Base-by-base conservation (phyloP, 2,797 vertebrate species). In the Chelon auratus region DNA sequence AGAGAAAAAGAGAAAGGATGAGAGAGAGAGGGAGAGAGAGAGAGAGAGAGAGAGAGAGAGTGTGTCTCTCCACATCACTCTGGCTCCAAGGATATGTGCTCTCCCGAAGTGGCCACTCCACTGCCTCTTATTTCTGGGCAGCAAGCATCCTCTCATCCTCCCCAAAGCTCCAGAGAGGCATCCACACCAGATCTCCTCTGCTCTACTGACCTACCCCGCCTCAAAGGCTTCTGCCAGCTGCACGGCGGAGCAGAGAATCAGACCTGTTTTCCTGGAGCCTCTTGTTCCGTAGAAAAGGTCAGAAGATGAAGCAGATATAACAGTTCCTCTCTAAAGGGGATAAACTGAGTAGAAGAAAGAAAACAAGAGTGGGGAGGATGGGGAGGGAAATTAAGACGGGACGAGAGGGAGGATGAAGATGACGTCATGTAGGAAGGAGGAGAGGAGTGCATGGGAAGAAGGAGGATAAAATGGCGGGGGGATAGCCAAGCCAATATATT, bases 101-200 rank as follows among this genome's bases (percentile, higher is more conserved):
- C 71, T 42, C 17, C 6, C 68, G 45, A 79, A 79, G 78, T 54
- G 70, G 78, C 74, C 67, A 78, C 52, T 80, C 68, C 63, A 72
- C 47, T 14, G 42, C 40, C 78, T 81, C 83, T 82, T 59, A 33
- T 22, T 57, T 61, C 75, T 39, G 63, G 51, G 30, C 15, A 52
- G 50, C 11, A 52, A 81, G 71, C 55, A 9, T 56, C 62, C 36
- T 72, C 68, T 66, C 61, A 40, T 20, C 43, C 62, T 58, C 56
- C 61, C 68, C 1, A 20, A 53, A 69, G 80, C 75, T 79, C 52
- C 68, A 53, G 36, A 68, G 72, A 79, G 43, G 57, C 68, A 54
- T 68, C 58, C 76, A 63, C 43, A 20, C 47, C 69, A n/a, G 55
- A 62, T 24, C 60, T 15, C 58, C 73, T 43, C 54, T 40, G 52